phyloP scores from a whole-genome alignment of 2,797 vertebrate genomes.

The Catamblyrhynchus diadema region DNA sequence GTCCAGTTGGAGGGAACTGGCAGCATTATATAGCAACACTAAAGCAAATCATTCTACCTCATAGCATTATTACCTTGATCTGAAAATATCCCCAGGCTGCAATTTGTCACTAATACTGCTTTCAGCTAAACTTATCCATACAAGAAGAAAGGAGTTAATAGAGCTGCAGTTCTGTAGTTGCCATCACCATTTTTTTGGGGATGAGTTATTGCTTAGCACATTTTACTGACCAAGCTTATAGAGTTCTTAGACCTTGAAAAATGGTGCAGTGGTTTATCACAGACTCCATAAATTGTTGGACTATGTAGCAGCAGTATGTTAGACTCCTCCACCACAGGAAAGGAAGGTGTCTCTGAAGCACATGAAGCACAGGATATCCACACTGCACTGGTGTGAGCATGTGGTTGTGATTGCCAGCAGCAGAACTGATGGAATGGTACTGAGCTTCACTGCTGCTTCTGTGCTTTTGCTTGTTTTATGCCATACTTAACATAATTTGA shows the following conservation, averaged over 20 bases:
- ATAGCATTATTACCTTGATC: slow-evolving; percentile 62
- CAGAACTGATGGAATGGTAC: background rate
- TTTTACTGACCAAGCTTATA: slow-evolving; percentile 61
- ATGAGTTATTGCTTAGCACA: slow-evolving; percentile 48
- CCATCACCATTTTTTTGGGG: background rate
- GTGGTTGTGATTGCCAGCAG: background rate
- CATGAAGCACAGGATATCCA: background rate
- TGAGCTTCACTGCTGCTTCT: background rate
- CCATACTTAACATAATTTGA: background rate
- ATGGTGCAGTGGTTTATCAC: slow-evolving; percentile 23
- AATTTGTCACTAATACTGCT: slow-evolving; percentile 57
- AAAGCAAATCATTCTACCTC: slow-evolving; percentile 54
- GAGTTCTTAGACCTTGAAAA: slow-evolving; percentile 63
- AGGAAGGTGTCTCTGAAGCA: background rate
- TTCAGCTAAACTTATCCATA: slow-evolving; percentile 49
- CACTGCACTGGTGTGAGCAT: background rate
- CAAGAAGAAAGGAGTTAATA: slow-evolving; percentile 40
- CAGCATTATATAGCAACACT: slow-evolving; percentile 36
- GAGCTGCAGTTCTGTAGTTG: slow-evolving; percentile 47
- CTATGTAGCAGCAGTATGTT: background rate
- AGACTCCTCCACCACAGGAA: background rate
- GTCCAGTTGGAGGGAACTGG: slow-evolving; percentile 31
- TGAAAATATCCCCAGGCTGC: slow-evolving; percentile 54
- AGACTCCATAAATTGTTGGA: slow-evolving; percentile 43
- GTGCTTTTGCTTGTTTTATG: slow-evolving; percentile 42